Conservation (phyloP, 2,797 vertebrate species). For the Synaphobranchus kaupii region DNA sequence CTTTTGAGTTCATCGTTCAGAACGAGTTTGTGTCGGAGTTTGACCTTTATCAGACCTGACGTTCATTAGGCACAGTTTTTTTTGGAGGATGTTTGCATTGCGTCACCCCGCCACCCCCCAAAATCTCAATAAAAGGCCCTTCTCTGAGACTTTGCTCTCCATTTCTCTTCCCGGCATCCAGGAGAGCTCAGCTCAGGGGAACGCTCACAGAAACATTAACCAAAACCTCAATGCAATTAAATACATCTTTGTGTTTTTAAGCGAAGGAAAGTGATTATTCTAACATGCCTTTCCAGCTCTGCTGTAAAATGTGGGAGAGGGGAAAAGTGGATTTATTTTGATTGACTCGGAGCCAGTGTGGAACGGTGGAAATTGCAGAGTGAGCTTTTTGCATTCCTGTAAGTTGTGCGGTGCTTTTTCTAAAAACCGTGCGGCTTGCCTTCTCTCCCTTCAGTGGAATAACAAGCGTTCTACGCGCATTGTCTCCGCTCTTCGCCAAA, state of each 20-base stretch:
- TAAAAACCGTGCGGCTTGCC: not conserved
- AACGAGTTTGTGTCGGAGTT: not conserved
- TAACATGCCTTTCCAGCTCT: too few species aligned
- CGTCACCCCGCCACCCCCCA: not conserved
- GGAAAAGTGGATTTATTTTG: conserved; percentile 20
- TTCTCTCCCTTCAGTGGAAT: not conserved
- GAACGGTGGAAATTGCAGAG: conserved; percentile 13
- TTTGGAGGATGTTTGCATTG: conserved; percentile 5
- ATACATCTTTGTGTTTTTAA: not conserved
- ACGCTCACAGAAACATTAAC: not conserved
- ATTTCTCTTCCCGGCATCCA: not conserved
- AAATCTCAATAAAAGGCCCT: conserved; percentile 21
- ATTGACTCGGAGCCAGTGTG: conserved; percentile 20
- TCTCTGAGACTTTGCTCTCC: not conserved
- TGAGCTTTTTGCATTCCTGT: conserved; percentile 24
- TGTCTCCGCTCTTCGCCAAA: not conserved
- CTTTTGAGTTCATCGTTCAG: not conserved
- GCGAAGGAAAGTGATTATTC: conserved; percentile 9
- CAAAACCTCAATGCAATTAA: not conserved
- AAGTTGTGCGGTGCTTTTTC: not conserved
- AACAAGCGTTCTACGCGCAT: too few species aligned
- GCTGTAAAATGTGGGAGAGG: not conserved
- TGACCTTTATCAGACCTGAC: conserved; percentile 23
- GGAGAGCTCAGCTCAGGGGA: not conserved
- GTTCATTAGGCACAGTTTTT: not conserved